phyloP scores from a whole-genome alignment of 2,888 invertebrate genomes.

The Phyllotreta cruciferae region DNA sequence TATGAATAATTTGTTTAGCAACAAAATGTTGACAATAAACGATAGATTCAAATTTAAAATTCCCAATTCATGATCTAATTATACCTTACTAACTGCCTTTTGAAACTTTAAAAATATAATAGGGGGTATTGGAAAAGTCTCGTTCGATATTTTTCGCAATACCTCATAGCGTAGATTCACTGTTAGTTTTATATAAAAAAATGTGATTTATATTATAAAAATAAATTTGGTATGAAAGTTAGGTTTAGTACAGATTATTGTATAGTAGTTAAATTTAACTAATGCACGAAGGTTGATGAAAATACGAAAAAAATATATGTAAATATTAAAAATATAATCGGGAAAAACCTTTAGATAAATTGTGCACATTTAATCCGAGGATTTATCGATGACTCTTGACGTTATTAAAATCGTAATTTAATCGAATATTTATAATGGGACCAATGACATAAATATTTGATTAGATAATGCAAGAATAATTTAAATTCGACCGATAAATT shows the following conservation, averaged over 20 bases:
- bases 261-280: slow-evolving; percentile 13
- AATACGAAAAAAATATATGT: not conserved
- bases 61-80: too few species aligned
- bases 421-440: slow-evolving; percentile 9
- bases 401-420: too few species aligned
- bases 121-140: slow-evolving; percentile 39
- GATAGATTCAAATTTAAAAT: too few species aligned
- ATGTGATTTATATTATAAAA: slow-evolving; percentile 41
- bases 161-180: slow-evolving; percentile 39
- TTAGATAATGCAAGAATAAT: not conserved
- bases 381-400: too few species aligned
- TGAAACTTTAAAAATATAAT: slow-evolving; percentile 23
- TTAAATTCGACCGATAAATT: too few species aligned
- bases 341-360: not conserved
- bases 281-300: slow-evolving; percentile 14
- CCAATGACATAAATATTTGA: slow-evolving; percentile 12
- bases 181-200: slow-evolving; percentile 36
- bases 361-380: not conserved
- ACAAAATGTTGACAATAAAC: too few species aligned
- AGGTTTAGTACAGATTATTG: slow-evolving; percentile 18
- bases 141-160: slow-evolving; percentile 37
- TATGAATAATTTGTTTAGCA: too few species aligned
- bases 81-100: slow-evolving; percentile 34
- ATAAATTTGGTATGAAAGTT: slow-evolving; percentile 33
- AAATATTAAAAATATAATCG: slow-evolving; percentile 5